Percentiles rank a stretch among this genome's conserved stretches.
These are phyloP conservation scores for Thymelicus sylvestris DNA, from an alignment of 2,888 invertebrate species.

Conservation along the genomic window DNA sequence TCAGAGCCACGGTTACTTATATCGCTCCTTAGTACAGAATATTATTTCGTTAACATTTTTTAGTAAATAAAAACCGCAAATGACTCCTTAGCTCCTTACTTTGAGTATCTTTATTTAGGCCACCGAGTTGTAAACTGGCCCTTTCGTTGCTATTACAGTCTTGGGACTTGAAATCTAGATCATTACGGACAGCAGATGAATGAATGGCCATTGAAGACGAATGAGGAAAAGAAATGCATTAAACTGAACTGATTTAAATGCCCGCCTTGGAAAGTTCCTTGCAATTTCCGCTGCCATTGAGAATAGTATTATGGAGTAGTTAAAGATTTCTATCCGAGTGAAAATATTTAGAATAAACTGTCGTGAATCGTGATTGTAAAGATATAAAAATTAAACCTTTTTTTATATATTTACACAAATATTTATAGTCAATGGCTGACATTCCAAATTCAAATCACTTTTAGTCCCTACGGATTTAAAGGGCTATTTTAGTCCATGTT, in stretches of 20 bases:
- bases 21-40: too few relatives aligned
- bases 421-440: too few relatives aligned
- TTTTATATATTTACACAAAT: too few relatives aligned
- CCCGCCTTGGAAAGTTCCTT: conserved; percentile 31
- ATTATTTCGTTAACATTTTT: too few relatives aligned
- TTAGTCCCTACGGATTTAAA: too few relatives aligned
- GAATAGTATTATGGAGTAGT: neutral
- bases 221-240: conserved; percentile 36
- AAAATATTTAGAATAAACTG: conserved; percentile 3
- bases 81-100: neutral
- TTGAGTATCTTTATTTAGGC: neutral
- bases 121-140: neutral
- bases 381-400: too few relatives aligned
- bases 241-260: conserved; percentile 33
- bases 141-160: neutral
- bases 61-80: too few relatives aligned
- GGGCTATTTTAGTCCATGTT: too few relatives aligned
- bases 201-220: conserved; percentile 30
- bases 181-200: conserved; percentile 21
- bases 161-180: conserved; percentile 26
- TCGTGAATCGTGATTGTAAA: too few relatives aligned
- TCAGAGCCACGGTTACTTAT: too few relatives aligned
- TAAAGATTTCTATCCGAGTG: neutral
- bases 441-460: too few relatives aligned
- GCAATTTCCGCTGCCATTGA: conserved; percentile 27